Evolutionary conservation across 2,888 invertebrate genomes (phyloP).

Genomic region (Heteromurus nitidus): DNA sequence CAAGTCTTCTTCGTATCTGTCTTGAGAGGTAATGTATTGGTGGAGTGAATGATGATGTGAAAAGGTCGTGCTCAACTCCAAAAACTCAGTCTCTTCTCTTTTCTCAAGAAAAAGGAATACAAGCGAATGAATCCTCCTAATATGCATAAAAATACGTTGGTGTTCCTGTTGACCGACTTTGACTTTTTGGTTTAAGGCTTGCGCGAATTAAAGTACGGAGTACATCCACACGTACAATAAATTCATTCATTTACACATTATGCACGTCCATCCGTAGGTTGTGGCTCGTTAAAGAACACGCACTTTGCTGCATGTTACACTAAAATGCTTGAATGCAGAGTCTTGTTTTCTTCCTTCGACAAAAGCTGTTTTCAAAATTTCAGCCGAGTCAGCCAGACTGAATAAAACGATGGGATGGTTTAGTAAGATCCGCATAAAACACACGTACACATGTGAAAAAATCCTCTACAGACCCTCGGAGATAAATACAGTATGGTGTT

Average conservation of each 20-base stretch:
- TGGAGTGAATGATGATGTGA: neutral
- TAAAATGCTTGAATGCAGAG: neutral
- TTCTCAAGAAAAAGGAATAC: conserved; percentile 45
- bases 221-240: conserved; percentile 8
- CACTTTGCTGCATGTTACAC: conserved; percentile 1
- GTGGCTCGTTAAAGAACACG: neutral
- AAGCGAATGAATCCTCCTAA: conserved; percentile 31
- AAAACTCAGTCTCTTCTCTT: conserved; percentile 26
- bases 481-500: conserved; percentile 16
- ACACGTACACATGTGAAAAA: conserved; percentile 17
- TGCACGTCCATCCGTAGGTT: neutral
- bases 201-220: too few species aligned
- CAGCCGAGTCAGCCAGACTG: conserved; percentile 28
- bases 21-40: neutral
- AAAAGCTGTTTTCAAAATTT: conserved; percentile 24
- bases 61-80: conserved; percentile 1
- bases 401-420: conserved; percentile 2
- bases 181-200: conserved; percentile 58
- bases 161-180: conserved; percentile 71
- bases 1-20: neutral
- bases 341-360: conserved; percentile 10
- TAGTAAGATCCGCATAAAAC: conserved; percentile 25
- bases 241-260: conserved; percentile 47
- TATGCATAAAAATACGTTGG: conserved; percentile 57
- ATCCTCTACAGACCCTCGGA: neutral